Evolutionary conservation across 1,140 invertebrate genomes (phyloP).

Genomic region (Macrobrachium nipponense): DNA sequence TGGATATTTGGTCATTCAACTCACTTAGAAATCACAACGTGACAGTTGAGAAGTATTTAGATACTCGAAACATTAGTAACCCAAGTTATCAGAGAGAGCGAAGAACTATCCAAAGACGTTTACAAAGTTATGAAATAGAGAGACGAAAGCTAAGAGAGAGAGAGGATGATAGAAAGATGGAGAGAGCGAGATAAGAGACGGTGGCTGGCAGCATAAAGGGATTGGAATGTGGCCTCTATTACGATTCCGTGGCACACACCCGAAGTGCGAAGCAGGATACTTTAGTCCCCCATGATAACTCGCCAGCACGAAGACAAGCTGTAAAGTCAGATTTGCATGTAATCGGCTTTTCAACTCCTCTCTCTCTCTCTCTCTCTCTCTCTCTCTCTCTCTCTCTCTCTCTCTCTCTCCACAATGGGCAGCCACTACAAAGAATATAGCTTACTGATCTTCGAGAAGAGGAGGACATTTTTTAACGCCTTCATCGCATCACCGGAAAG

Average conservation of each 20-base stretch:
- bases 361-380: not conserved
- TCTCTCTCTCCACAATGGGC: too few species aligned
- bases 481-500: too few species aligned
- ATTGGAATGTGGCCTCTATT: not conserved
- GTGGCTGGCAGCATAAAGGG: not conserved
- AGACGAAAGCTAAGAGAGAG: not conserved
- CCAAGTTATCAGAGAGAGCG: not conserved
- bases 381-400: too few species aligned
- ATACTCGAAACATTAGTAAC: not conserved
- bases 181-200: not conserved
- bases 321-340: conserved; percentile 48
- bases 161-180: not conserved
- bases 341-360: conserved; percentile 24
- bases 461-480: too few species aligned
- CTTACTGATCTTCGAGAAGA: not conserved
- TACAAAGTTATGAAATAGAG: not conserved
- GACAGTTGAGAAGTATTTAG: too few species aligned
- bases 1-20: too few species aligned
- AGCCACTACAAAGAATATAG: not conserved
- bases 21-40: too few species aligned
- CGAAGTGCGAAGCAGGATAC: not conserved
- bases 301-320: conserved; percentile 26
- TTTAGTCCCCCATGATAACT: conserved; percentile 3
- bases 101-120: not conserved
- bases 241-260: conserved; percentile 11